Base-by-base conservation (phyloP, 1,140 invertebrate species). In the Carcinoscorpius rotundicauda region DNA sequence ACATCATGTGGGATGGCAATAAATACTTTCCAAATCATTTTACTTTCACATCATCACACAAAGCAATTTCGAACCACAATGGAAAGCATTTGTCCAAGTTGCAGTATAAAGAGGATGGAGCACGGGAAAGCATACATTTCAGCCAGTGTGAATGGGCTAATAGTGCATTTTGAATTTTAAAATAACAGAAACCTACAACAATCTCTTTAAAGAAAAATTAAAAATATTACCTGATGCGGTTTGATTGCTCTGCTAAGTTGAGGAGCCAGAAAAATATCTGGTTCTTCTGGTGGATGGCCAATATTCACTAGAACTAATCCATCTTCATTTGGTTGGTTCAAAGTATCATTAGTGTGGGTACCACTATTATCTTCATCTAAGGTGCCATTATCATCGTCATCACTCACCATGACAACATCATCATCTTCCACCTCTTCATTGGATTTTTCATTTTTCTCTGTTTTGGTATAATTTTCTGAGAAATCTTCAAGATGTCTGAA, bases 221-320 rank as follows among this genome's bases (percentile, higher is more conserved):
- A 65, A 52, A 3, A 53, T 56, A 59, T 64, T 69, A 84, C 82
- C 78, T 93, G 90, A 84, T 99, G 96, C 4, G 95, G 93, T 80
- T 98, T 98, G 52, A 98, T 93, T 61, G 90, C 83, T 71, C 86
- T 82, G 0, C 92, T 89, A 61, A 99, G 88, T 76, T 98, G 93
- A 3, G 90, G 88, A 5, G 94, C 89, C 52, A 99, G 80, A 76
- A 88, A 98, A 58, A 99, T 88, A 75, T 97, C 95, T 48, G 87
- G 86, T 73, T 99, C 97, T 62, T 86, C 85, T 58, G 88, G 84
- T 0, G 92, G 88, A 80, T 98, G 94, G n/a, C 91, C 94, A 57
- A 97, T 86, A 77, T 99, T 99, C 49, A 98, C 88, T 51, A 97
- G 78, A 29, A 98, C 92, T 58, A 91, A 80, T 3, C 96, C 96